These are phyloP conservation scores for Astreopora myriophthalma DNA, from an alignment of 64 coral and sea anemone species.

Conservation along the genomic window DNA sequence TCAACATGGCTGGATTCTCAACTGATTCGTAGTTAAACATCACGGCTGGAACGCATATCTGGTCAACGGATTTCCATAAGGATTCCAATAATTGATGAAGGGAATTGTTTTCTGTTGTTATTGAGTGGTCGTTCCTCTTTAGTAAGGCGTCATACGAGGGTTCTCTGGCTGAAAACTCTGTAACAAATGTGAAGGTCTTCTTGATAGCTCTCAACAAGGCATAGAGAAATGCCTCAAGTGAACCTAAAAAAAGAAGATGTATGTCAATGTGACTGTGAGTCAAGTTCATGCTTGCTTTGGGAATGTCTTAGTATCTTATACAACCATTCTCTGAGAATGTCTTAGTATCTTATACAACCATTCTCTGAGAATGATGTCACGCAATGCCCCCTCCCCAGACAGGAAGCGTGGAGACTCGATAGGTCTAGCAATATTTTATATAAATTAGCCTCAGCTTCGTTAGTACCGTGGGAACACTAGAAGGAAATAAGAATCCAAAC, in stretches of 20 bases:
- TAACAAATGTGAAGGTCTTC: constrained; percentile 33
- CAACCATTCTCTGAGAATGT: too few species aligned
- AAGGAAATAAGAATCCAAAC: too few species aligned
- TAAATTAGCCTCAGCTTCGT: too few species aligned
- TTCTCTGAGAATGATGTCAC: too few species aligned
- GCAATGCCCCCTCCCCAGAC: too few species aligned
- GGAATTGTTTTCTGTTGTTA: not conserved
- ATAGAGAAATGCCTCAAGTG: constrained; percentile 60
- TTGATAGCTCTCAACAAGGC: constrained; percentile 56
- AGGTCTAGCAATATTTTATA: too few species aligned
- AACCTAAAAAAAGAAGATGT: not conserved
- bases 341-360: too few species aligned
- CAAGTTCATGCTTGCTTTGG: too few species aligned
- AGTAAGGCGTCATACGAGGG: constrained; percentile 55
- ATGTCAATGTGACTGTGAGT: too few species aligned
- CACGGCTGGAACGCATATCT: constrained; percentile 79
- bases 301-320: too few species aligned
- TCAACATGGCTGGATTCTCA: constrained; percentile 61
- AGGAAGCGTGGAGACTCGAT: too few species aligned
- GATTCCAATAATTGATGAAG: not conserved
- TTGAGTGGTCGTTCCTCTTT: not conserved
- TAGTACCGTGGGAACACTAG: too few species aligned
- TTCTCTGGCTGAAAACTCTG: not conserved
- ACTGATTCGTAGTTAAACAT: constrained; percentile 84
- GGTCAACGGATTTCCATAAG: constrained; percentile 61